Conservation (phyloP, 1,140 invertebrate species). For the Cheumatopsyche charites region DNA sequence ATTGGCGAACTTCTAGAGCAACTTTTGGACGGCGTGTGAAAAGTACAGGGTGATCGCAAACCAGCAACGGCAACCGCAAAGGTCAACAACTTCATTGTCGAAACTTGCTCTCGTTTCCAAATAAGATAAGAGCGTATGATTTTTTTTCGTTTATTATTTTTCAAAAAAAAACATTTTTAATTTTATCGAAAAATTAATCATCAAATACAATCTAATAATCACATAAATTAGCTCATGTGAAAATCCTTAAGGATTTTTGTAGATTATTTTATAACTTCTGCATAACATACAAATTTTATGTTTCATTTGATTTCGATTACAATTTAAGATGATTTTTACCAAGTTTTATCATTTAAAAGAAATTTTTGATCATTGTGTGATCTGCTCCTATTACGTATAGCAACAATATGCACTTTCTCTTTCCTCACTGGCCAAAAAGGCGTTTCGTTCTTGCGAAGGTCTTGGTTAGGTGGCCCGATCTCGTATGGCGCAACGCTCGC, state of each 20-base stretch:
- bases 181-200: too few relatives aligned
- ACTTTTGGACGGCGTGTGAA: constrained; percentile 29
- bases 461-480: constrained; percentile 28
- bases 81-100: too few relatives aligned
- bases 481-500: constrained; percentile 20
- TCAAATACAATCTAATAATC: too few relatives aligned
- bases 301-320: too few relatives aligned
- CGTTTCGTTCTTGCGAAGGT: constrained; percentile 29
- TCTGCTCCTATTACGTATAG: constrained; percentile 33
- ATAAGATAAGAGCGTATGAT: background rate
- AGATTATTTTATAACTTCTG: too few relatives aligned
- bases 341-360: too few relatives aligned
- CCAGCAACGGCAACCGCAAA: too few relatives aligned
- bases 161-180: background rate
- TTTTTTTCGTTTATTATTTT: background rate
- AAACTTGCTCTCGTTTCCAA: too few relatives aligned
- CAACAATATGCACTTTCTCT: constrained; percentile 41
- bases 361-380: constrained; percentile 17
- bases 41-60: constrained; percentile 37
- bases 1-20: constrained; percentile 44
- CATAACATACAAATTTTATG: too few relatives aligned
- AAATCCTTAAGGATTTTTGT: too few relatives aligned
- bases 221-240: too few relatives aligned
- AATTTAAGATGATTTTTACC: too few relatives aligned
- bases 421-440: constrained; percentile 30